Conservation (phyloP, 2,888 invertebrate genomes). For the Athalia rosae region DNA sequence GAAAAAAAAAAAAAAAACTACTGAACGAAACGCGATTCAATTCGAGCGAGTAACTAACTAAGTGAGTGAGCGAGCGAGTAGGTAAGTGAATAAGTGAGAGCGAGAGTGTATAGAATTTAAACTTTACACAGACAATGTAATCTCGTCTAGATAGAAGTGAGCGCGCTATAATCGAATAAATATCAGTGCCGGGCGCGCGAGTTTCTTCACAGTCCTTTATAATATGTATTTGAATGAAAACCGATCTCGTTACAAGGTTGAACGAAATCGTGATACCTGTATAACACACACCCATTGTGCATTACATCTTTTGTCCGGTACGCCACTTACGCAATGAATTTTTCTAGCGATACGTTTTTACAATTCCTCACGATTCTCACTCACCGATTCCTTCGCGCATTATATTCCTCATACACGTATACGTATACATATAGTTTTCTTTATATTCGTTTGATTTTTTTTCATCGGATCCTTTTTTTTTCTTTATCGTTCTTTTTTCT, state of each 20-base stretch:
- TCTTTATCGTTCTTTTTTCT: neutral
- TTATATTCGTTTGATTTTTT: neutral
- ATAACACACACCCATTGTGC: neutral
- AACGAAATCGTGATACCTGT: slow-evolving; percentile 26
- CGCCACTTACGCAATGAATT: slow-evolving; percentile 6
- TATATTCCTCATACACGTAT: too few relatives aligned
- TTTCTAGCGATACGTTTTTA: neutral
- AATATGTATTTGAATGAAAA: slow-evolving; percentile 31
- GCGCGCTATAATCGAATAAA: too few relatives aligned
- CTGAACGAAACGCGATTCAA: too few relatives aligned
- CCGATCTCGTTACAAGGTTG: slow-evolving; percentile 40
- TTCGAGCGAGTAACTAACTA: too few relatives aligned
- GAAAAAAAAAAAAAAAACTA: too few relatives aligned
- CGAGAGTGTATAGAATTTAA: neutral
- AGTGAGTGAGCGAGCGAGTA: slow-evolving; percentile 2
- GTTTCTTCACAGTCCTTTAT: slow-evolving; percentile 35
- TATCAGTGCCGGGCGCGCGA: neutral
- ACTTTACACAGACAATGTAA: neutral
- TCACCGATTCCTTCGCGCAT: neutral
- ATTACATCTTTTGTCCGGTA: neutral
- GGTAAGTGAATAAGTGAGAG: slow-evolving; percentile 18
- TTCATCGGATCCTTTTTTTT: neutral
- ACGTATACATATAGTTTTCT: too few relatives aligned
- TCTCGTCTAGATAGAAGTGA: too few relatives aligned
- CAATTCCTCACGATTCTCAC: neutral